Conservation (phyloP, 2,113 vertebrate species). For the Eretmochelys imbricata region DNA sequence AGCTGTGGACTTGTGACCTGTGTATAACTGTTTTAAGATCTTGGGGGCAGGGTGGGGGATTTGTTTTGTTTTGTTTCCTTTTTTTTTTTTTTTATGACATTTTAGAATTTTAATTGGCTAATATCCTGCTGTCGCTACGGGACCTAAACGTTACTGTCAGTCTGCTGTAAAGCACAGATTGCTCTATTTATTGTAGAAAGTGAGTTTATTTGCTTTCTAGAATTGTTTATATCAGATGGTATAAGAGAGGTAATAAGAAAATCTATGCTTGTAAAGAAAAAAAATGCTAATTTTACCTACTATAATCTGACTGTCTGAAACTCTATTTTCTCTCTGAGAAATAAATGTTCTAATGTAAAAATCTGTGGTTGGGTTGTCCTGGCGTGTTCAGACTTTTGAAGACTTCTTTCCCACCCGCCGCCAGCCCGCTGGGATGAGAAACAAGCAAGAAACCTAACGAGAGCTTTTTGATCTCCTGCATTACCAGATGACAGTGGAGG, state of each 20-base stretch:
- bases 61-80: slow-evolving; percentile 56
- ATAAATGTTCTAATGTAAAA: slow-evolving; percentile 89
- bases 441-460: neutral
- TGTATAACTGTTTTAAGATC: slow-evolving; percentile 78
- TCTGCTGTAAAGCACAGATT: slow-evolving; percentile 86
- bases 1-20: slow-evolving; percentile 84
- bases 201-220: slow-evolving; percentile 89
- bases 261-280: slow-evolving; percentile 93
- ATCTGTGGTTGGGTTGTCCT: neutral
- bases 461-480: neutral
- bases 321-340: slow-evolving; percentile 95
- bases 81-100: slow-evolving; percentile 44
- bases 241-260: slow-evolving; percentile 85
- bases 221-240: slow-evolving; percentile 91
- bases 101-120: slow-evolving; percentile 75
- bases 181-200: slow-evolving; percentile 95
- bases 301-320: slow-evolving; percentile 90
- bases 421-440: neutral
- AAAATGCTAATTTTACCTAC: slow-evolving; percentile 92
- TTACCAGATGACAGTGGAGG: neutral
- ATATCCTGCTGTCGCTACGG: slow-evolving; percentile 79
- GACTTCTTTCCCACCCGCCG: neutral
- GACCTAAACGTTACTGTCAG: slow-evolving; percentile 76
- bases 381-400: neutral
- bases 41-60: slow-evolving; percentile 17